Conservation (phyloP, 2,888 invertebrate species). For the Scrobipalpa costella region DNA sequence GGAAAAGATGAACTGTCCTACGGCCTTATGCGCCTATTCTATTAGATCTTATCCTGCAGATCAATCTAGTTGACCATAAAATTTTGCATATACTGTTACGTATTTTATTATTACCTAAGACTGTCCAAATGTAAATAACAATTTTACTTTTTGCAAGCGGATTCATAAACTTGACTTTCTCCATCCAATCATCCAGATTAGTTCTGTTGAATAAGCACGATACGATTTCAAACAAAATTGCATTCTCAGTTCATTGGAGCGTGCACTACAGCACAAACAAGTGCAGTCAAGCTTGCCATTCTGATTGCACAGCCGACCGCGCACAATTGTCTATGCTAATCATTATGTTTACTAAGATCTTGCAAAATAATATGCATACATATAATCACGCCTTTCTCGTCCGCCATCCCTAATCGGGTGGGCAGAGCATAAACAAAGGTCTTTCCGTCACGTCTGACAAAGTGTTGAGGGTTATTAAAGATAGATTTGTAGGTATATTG, state of each 20-base stretch:
- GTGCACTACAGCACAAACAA: background rate
- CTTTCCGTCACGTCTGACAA: too few relatives aligned
- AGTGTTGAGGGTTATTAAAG: too few relatives aligned
- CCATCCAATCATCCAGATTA: background rate
- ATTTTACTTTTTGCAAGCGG: background rate
- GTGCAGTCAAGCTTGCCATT: background rate
- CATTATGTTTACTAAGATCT: background rate
- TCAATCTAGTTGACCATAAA: too few relatives aligned
- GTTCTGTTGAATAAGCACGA: background rate
- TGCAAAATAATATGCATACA: background rate
- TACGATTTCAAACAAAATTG: background rate
- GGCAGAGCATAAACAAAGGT: too few relatives aligned
- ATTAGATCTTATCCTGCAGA: too few relatives aligned
- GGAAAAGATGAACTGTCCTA: too few relatives aligned
- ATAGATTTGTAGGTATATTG: too few relatives aligned
- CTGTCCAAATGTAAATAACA: background rate
- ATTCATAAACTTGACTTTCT: background rate
- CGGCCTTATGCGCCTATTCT: too few relatives aligned
- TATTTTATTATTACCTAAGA: background rate
- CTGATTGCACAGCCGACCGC: background rate
- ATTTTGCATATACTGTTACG: too few relatives aligned
- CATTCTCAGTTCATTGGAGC: background rate
- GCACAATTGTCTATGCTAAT: conserved; percentile 6
- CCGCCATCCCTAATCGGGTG: too few relatives aligned
- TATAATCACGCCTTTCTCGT: too few relatives aligned